These are phyloP conservation scores for Melinaea menophilus DNA, from an alignment of 2,888 invertebrate species.

Conservation along the genomic window DNA sequence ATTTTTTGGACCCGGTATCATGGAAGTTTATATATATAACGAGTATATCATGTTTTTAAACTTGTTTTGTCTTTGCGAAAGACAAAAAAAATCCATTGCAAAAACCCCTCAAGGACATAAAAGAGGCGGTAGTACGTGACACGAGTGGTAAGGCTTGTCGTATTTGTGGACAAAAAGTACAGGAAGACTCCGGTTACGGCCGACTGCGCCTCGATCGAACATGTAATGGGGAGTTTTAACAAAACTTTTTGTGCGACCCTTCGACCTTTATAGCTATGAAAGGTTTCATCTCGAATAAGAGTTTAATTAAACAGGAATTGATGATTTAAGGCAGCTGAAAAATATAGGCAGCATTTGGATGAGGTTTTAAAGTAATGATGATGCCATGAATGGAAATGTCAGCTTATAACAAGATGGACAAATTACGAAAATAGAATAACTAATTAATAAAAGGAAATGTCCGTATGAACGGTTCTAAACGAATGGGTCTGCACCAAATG, in stretches of 20 bases:
- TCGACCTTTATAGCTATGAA: slow-evolving; percentile 50
- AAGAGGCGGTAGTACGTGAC: slow-evolving; percentile 27
- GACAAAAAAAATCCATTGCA: slow-evolving; percentile 1
- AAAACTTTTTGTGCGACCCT: slow-evolving; percentile 58
- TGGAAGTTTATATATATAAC: neutral
- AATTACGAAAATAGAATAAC: too few relatives aligned
- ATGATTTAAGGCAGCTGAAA: neutral
- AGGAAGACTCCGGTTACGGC: slow-evolving; percentile 58
- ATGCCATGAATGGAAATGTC: too few relatives aligned
- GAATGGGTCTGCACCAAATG: too few relatives aligned
- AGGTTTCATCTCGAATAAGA: slow-evolving; percentile 32
- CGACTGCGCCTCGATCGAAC: slow-evolving; percentile 54
- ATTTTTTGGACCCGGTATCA: neutral
- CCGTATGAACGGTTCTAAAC: too few relatives aligned
- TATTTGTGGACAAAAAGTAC: slow-evolving; percentile 42
- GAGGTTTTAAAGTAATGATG: too few relatives aligned
- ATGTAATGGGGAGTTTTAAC: slow-evolving; percentile 58
- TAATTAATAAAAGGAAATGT: too few relatives aligned
- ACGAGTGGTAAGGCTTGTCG: slow-evolving; percentile 18
- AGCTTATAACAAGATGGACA: too few relatives aligned
- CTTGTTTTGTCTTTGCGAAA: neutral
- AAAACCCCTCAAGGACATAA: slow-evolving; percentile 16
- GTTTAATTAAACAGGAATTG: slow-evolving; percentile 22
- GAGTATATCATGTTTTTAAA: neutral
- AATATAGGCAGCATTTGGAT: too few relatives aligned